phyloP scores from a whole-genome alignment of 2,113 vertebrate genomes.

The Sitta europaea region DNA sequence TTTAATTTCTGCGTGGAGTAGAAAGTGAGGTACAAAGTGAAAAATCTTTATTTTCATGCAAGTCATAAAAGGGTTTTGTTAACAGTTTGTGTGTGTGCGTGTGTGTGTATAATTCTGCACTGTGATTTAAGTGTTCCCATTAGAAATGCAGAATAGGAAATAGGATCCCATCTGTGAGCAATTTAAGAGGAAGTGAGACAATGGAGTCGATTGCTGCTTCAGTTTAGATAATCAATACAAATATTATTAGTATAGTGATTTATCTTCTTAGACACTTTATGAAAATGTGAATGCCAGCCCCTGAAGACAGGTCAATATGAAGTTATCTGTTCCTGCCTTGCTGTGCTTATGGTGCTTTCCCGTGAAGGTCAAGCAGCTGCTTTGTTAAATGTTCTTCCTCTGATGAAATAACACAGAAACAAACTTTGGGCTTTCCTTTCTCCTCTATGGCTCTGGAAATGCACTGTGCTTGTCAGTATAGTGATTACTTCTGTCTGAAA shows the following conservation, averaged over 20 bases:
- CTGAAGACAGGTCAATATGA: slow-evolving; percentile 49
- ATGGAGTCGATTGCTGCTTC: slow-evolving; percentile 70
- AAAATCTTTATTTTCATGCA: slow-evolving; percentile 39
- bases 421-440: neutral
- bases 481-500: neutral
- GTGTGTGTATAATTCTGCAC: neutral
- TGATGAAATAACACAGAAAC: neutral
- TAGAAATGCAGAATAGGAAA: slow-evolving; percentile 73
- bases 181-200: slow-evolving; percentile 76
- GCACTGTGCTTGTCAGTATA: accelerated
- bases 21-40: slow-evolving; percentile 8
- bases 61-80: slow-evolving; percentile 25
- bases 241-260: slow-evolving; percentile 79
- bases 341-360: neutral
- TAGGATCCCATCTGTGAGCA: slow-evolving; percentile 77
- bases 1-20: slow-evolving; percentile 3
- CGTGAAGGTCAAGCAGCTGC: neutral
- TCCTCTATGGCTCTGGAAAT: neutral
- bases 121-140: slow-evolving; percentile 63
- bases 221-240: slow-evolving; percentile 79
- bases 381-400: slow-evolving; percentile 10
- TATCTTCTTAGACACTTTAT: slow-evolving; percentile 58
- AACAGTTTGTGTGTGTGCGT: slow-evolving; percentile 39
- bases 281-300: slow-evolving; percentile 44
- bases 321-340: slow-evolving; percentile 21